Evolutionary conservation across 2,113 vertebrate genomes (phyloP).

Genomic region (Stegastes partitus): DNA sequence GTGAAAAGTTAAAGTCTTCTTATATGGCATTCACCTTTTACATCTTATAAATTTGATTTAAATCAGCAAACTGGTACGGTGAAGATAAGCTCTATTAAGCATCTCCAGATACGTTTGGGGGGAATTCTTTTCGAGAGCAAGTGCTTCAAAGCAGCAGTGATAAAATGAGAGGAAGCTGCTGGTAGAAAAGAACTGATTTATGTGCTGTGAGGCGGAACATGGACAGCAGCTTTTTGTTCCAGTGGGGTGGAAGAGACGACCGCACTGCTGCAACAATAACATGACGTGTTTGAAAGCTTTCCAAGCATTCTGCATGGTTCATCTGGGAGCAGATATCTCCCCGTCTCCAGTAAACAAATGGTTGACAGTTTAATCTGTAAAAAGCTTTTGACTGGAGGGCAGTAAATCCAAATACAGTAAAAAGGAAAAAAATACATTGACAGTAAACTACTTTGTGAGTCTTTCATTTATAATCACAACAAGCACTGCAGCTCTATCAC

Average conservation of each 20-base stretch:
- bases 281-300: constrained; percentile 57
- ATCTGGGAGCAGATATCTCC: constrained; percentile 37
- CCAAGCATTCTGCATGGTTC: constrained; percentile 34
- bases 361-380: constrained; percentile 24
- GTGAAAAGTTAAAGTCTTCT: background rate
- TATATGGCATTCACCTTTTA: background rate
- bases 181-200: constrained; percentile 46
- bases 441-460: background rate
- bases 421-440: constrained; percentile 3
- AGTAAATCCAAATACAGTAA: background rate
- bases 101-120: background rate
- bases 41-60: constrained; percentile 1
- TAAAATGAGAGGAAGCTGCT: constrained; percentile 52
- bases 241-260: constrained; percentile 59
- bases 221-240: constrained; percentile 71
- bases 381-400: background rate
- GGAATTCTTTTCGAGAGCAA: constrained; percentile 37
- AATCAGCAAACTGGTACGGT: background rate
- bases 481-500: background rate
- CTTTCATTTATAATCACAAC: background rate
- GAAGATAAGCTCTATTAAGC: background rate
- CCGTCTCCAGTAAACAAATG: constrained; percentile 44
- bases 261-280: constrained; percentile 59
- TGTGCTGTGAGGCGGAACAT: constrained; percentile 57
- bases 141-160: constrained; percentile 47